Evolutionary conservation across 1,140 invertebrate genomes (phyloP).

Genomic region (Lutraria rhynchaena): DNA sequence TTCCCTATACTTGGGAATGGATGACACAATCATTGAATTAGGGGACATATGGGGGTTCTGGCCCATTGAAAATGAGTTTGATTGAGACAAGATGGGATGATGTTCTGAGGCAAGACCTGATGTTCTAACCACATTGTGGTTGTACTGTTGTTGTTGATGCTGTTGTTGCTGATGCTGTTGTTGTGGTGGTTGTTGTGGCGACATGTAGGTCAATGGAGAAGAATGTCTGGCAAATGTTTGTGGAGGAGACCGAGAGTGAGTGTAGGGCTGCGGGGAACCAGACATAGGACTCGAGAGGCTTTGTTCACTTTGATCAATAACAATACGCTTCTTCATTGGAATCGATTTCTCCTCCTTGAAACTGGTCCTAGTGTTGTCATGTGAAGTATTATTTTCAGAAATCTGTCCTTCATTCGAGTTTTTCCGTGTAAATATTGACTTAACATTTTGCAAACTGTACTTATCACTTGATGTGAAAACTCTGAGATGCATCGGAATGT

Average conservation of each 20-base stretch:
- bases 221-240: slow-evolving; percentile 20
- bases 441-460: slow-evolving; percentile 28
- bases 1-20: slow-evolving; percentile 45
- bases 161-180: slow-evolving; percentile 28
- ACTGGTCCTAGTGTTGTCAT: not conserved
- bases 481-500: slow-evolving; percentile 53
- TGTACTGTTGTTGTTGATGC: slow-evolving; percentile 19
- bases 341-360: slow-evolving; percentile 59
- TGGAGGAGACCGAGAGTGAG: slow-evolving; percentile 33
- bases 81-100: not conserved
- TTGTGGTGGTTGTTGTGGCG: slow-evolving; percentile 21
- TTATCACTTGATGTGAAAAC: slow-evolving; percentile 44
- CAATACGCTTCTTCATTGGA: slow-evolving; percentile 55
- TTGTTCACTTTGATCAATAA: slow-evolving; percentile 40
- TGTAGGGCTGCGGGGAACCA: slow-evolving; percentile 34
- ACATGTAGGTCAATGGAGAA: slow-evolving; percentile 25
- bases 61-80: not conserved
- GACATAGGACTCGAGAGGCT: not conserved
- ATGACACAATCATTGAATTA: slow-evolving; percentile 3
- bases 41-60: not conserved
- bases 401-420: not conserved
- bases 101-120: not conserved
- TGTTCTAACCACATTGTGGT: not conserved
- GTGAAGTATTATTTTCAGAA: slow-evolving; percentile 7
- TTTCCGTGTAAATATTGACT: not conserved